These are phyloP conservation scores for Galendromus occidentalis DNA, from an alignment of 1,140 invertebrate species.

Conservation along the genomic window DNA sequence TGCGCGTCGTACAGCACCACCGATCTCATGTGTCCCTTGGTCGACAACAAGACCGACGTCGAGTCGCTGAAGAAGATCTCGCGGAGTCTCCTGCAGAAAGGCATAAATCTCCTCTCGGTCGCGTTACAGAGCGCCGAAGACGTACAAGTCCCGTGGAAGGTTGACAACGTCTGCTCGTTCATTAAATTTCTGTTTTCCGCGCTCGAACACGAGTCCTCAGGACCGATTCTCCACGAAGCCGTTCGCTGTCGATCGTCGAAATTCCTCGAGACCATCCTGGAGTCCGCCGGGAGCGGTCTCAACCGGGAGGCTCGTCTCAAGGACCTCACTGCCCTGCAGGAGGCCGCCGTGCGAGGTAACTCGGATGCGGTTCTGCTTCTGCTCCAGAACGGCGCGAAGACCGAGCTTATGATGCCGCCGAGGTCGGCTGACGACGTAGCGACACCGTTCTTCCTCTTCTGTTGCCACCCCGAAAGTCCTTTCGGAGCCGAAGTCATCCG, in stretches of 20 bases:
- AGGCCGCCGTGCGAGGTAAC: background rate
- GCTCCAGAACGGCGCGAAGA: background rate
- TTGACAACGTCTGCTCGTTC: background rate
- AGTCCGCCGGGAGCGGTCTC: background rate
- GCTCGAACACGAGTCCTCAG: background rate
- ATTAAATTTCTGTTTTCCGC: background rate
- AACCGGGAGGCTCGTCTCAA: background rate
- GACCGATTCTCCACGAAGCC: background rate
- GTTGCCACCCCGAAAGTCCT: background rate
- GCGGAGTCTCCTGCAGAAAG: background rate
- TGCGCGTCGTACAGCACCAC: slow-evolving; percentile 1
- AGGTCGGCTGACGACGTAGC: background rate
- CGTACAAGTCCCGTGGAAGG: background rate
- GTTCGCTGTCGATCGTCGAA: background rate
- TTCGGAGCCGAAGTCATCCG: background rate
- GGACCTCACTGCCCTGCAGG: background rate
- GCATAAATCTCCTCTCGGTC: background rate
- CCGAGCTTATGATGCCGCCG: slow-evolving; percentile 4
- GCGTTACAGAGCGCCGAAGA: background rate
- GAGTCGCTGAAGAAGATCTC: background rate
- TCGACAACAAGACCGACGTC: background rate
- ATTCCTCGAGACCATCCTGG: background rate
- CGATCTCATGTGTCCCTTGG: background rate
- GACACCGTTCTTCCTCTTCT: background rate
- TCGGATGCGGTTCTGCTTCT: background rate